Base-by-base conservation (phyloP, 2,888 invertebrate genomes). In the Lepeophtheirus nordmannii region DNA sequence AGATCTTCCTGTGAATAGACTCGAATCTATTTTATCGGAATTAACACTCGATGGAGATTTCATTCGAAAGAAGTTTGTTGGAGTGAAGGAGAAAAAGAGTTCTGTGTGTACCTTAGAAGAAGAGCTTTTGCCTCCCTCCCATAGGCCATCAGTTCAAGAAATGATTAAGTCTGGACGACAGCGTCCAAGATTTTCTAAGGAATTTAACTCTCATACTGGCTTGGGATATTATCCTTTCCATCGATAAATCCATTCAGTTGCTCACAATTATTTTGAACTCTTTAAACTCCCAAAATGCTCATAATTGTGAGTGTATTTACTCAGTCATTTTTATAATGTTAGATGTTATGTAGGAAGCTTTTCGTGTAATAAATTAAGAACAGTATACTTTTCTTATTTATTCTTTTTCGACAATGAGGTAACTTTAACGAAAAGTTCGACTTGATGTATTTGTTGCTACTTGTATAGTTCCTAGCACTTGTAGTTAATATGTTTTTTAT, bases 201-300 rank as follows among this genome's bases (percentile, higher is more conserved):
- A 23, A 10, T 60, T 23, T 23, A 38, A 60, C 1, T 22, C 60
- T 10, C 30, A 30, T 11, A 60, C 60, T 1, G 60, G 60, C 14
- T 60, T 60, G 23, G 60, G 30, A 17, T 60, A 37, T 30, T 30
- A 60, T 60, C 60, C 60, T 17, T 60, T 60, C 7, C 60, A 60
- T 14, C 2, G 53, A 46, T 46, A 46, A 46, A n/a, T 30, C 30
- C 2, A 2, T 30, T 30, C 30, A 30, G 30, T 30, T 30, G 7
- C 7, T 30, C 30, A 30, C 30, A 30, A 30, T 30, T 30, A 30
- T 30, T 30, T 30, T 30, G 30, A 30, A 30, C 30, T 30, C 30
- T 30, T 30, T 2, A 5, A 30, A 5, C 30, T 30, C 2, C 3
- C 30, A 30, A 30, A 30, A 30, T 7, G 30, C 30, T 30, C 3